Evolutionary conservation across 2,113 vertebrate species (phyloP).

Genomic region (Morone chrysops): DNA sequence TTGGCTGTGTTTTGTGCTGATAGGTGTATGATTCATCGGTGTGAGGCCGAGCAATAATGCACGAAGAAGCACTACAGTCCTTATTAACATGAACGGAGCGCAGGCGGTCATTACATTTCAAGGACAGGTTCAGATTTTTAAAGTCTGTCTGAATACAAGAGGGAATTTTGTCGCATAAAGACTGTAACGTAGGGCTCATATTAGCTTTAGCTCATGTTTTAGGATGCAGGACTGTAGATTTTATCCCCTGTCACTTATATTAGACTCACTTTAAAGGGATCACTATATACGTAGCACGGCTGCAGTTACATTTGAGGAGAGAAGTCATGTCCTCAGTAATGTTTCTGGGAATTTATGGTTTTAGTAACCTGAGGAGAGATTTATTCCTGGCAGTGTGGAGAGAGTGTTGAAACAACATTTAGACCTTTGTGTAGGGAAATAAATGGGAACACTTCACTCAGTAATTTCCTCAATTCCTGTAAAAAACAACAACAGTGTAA

Average conservation of each 20-base stretch:
- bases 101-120: conserved; percentile 15
- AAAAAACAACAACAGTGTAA: no score
- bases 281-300: neutral
- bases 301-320: neutral
- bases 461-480: no score
- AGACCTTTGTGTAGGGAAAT: neutral
- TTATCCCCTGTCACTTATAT: neutral
- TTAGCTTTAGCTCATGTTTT: neutral
- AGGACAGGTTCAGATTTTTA: conserved; percentile 4
- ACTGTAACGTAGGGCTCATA: neutral
- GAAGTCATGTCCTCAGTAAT: neutral
- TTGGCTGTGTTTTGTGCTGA: conserved; percentile 31
- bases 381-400: neutral
- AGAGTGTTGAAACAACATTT: neutral
- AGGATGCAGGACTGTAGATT: neutral
- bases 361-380: neutral
- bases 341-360: neutral
- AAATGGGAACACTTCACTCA: neutral
- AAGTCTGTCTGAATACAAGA: neutral
- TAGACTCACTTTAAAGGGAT: neutral
- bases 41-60: neutral
- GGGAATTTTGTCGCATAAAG: neutral
- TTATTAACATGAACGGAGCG: neutral
- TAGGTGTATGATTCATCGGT: conserved; percentile 32
- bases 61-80: neutral